Evolutionary conservation across 2,888 invertebrate species (phyloP).

Genomic region (Drosophila mulleri): DNA sequence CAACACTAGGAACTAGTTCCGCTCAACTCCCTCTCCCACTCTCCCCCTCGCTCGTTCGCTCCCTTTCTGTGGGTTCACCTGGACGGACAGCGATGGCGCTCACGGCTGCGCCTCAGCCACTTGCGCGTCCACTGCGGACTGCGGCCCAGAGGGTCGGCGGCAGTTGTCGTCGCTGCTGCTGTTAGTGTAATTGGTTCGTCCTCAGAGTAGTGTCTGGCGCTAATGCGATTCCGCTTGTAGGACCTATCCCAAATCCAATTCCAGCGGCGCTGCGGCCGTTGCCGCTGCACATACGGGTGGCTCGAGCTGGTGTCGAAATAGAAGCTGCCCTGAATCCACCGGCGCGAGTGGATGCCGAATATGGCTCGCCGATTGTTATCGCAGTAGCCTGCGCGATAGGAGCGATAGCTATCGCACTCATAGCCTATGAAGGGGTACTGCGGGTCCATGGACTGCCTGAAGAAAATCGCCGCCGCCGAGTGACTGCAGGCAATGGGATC

Average conservation of each 20-base stretch:
- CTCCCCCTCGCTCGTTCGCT: background rate
- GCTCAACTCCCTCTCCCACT: background rate
- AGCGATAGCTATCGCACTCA: constrained; percentile 78
- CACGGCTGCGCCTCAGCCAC: constrained; percentile 7
- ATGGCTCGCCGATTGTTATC: constrained; percentile 71
- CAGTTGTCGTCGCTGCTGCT: background rate
- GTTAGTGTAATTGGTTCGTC: constrained; percentile 12
- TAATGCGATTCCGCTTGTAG: background rate
- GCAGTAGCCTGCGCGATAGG: constrained; percentile 74
- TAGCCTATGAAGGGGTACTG: constrained; percentile 79
- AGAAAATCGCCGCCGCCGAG: constrained; percentile 82
- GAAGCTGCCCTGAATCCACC: constrained; percentile 73
- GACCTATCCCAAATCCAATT: constrained; percentile 14
- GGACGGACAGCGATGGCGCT: constrained; percentile 14
- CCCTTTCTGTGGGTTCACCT: background rate
- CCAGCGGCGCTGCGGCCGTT: constrained; percentile 7
- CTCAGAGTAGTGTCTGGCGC: constrained; percentile 9
- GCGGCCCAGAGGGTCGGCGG: background rate
- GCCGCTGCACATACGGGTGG: constrained; percentile 71
- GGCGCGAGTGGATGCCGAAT: constrained; percentile 83
- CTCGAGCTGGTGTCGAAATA: constrained; percentile 76
- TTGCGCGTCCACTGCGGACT: constrained; percentile 26
- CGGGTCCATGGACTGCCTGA: constrained; percentile 83
- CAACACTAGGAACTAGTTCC: constrained; percentile 34
- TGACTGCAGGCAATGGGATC: constrained; percentile 84